Evolutionary conservation across 2,113 vertebrate genomes (phyloP), one percentile per base, ranked within the genome.

Genomic region (Philantomba maxwellii): DNA sequence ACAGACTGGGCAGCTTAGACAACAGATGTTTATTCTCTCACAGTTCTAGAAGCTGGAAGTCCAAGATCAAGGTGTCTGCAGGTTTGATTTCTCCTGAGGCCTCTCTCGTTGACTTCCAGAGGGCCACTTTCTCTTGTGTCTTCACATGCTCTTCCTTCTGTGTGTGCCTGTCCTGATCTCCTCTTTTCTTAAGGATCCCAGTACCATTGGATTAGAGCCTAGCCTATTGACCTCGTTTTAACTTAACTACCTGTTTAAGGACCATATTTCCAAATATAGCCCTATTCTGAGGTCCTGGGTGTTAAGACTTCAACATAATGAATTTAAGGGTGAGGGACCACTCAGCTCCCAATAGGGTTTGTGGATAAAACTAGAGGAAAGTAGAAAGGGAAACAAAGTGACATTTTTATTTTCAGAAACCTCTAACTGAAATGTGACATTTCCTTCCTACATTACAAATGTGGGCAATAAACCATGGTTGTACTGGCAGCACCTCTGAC

Each of bases 131-230:
- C 33, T 60, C 45, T 39, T 2, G 7, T 33, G 45, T 30, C 19
- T 49, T 87, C 10, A 9, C 0, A 0, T 0, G 2, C 4, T 49
- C 26, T 84, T 21, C 30, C 12, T 84, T 30, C 64, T 25, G 84
- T 23, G n/a, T 26, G 15, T 55, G 43, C 9, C 16, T 60, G 39
- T 57, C 53, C 39, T 60, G 5, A 14, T 55, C 77, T 62, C 73
- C 58, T 70, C 77, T 73, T 78, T 70, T 73, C 25, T 25, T 6
- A 17, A 82, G 36, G 62, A 90, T 75, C 33, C 2, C 26, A 6
- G 49, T 75, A 39, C 8, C 10, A 4, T 16, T 92, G 58, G 80
- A 25, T 51, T 43, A 82, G 21, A 25, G 12, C 10, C 39, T 45
- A 23, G 15, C 49, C 49, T 7, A 3, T 4, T 43, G 51, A 53